A percentile compares a stretch with the other conserved stretches of the same genome.
Evolutionary conservation across 2,113 vertebrate species (phyloP).

Genomic region (Anhinga anhinga): DNA sequence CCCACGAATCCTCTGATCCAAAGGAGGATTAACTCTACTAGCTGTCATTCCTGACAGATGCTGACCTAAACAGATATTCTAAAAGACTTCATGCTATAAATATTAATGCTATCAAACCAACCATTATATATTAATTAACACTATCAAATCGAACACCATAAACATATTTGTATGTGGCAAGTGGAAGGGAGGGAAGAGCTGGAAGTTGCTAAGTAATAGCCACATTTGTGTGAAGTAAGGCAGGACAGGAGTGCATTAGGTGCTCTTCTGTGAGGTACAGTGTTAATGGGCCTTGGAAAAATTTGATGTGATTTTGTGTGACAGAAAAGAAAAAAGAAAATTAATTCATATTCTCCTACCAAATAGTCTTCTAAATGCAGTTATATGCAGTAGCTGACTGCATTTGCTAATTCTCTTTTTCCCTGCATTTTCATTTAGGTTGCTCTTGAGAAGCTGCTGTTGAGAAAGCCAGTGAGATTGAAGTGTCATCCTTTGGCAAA

Average conservation of each 20-base stretch:
- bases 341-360: neutral
- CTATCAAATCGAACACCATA: neutral
- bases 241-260: neutral
- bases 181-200: neutral
- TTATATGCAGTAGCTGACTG: neutral
- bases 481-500: slow-evolving; percentile 80
- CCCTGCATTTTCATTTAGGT: slow-evolving; percentile 64
- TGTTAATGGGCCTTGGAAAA: neutral
- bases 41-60: neutral
- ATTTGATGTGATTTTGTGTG: neutral
- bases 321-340: neutral
- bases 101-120: slow-evolving; percentile 3
- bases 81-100: neutral
- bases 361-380: neutral
- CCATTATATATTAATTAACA: slow-evolving; percentile 3
- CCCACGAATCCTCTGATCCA: neutral
- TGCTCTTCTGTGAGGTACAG: neutral
- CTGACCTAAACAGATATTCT: neutral
- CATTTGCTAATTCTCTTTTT: slow-evolving; percentile 8
- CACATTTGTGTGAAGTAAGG: neutral
- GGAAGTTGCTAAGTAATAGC: neutral
- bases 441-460: slow-evolving; percentile 84
- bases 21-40: neutral
- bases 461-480: slow-evolving; percentile 75
- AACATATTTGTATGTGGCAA: neutral